Evolutionary conservation across 2,113 vertebrate species (phyloP), one percentile per base, ranked within the genome.

Genomic region (Sporophila hypoxantha): DNA sequence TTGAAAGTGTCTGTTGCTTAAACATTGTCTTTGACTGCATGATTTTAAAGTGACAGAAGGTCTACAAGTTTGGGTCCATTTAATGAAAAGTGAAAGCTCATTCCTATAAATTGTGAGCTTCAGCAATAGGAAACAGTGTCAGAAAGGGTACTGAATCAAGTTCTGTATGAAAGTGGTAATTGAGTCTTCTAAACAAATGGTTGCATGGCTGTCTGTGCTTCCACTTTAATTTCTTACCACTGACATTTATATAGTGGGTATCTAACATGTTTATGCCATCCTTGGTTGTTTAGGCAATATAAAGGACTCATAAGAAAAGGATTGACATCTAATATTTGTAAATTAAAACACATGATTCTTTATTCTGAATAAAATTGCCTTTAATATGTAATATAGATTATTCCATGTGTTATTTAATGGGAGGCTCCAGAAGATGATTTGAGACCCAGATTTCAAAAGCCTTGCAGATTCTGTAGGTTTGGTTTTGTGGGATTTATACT

Each of bases 121-220:
- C n/a, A 88, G 26, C 32, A 90, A 37, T 53, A 50, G n/a, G 65
- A 94, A 96, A 92, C 46, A 18, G n/a, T 94, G 73, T 94, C 80
- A 83, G 59, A 74, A 89, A 52, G 61, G 52, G 46, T 85, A 74
- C 64, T 88, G 76, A 93, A 90, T 94, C 41, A 83, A 71, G 47
- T 91, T 90, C 57, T 80, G 12, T 88, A 29, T 41, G 53, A 69
- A 93, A 94, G 46, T n/a, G 52, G 50, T 91, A 93, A 91, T 49
- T 96, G 69, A 82, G 81, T 96, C 82, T 88, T 89, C 88, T 81
- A 81, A 90, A 95, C 37, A 93, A 93, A 90, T 83, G 47, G 27
- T 29, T 78, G 25, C 41, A 64, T 92, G 3, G 3, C 47, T 83
- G 26, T 55, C 70, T 84, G 78, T 60, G 79, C 41, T 80, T 89